These are phyloP conservation scores for Automeris io DNA, from an alignment of 2,888 invertebrate species.

Conservation along the genomic window DNA sequence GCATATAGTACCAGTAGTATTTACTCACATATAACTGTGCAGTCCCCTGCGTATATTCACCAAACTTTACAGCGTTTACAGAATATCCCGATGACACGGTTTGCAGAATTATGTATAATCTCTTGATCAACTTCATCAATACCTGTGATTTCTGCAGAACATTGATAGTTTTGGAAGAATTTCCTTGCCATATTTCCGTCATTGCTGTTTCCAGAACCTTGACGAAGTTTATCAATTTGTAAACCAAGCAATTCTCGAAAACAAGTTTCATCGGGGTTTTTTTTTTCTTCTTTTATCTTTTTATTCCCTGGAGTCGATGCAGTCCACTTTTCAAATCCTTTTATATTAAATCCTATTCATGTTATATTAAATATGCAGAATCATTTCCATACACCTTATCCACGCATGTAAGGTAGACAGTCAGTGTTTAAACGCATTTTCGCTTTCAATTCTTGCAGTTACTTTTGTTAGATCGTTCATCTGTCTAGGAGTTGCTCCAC, in stretches of 20 bases:
- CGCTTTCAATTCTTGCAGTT: no score
- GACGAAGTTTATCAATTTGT: background rate
- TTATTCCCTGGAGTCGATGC: no score
- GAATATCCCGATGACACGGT: background rate
- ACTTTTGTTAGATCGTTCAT: no score
- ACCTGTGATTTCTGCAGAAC: conserved; percentile 4
- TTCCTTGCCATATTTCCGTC: background rate
- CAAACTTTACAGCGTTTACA: background rate
- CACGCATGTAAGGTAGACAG: no score
- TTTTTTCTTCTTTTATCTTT: no score
- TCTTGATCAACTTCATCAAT: conserved; percentile 1
- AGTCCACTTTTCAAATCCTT: no score
- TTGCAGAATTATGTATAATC: background rate
- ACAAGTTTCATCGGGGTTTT: conserved; percentile 1
- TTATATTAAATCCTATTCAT: no score
- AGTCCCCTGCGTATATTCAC: background rate
- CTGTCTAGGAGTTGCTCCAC: no score
- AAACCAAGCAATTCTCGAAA: background rate
- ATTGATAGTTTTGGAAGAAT: background rate
- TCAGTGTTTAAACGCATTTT: no score
- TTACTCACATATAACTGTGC: background rate
- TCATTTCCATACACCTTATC: no score
- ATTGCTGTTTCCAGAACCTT: conserved; percentile 2
- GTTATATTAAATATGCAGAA: no score
- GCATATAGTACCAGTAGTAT: background rate